Evolutionary conservation across 2,113 vertebrate species (phyloP).

Genomic region (Oncorhynchus mykiss): DNA sequence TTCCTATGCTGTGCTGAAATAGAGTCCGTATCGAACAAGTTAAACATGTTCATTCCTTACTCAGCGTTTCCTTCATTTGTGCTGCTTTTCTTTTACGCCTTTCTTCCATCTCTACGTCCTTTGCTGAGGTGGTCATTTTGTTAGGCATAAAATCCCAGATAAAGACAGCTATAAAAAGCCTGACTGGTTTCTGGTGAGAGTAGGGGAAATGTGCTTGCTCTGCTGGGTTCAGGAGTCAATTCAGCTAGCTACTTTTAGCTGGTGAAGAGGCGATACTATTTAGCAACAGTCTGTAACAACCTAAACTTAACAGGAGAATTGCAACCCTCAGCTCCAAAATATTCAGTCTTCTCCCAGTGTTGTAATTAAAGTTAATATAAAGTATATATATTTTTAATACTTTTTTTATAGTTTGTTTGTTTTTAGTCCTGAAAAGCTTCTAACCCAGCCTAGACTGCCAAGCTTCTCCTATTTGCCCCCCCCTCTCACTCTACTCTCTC

Average conservation of each 20-base stretch:
- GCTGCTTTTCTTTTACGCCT: neutral
- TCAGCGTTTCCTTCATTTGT: slow-evolving; percentile 28
- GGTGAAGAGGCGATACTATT: slow-evolving; percentile 10
- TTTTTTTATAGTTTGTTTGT: slow-evolving; percentile 1
- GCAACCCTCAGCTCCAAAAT: neutral
- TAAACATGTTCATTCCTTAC: slow-evolving; percentile 6
- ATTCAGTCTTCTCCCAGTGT: neutral
- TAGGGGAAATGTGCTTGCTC: slow-evolving; percentile 50
- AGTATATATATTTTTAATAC: too few relatives aligned
- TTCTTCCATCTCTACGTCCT: slow-evolving; percentile 33
- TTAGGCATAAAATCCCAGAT: slow-evolving; percentile 54
- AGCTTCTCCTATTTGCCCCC: neutral
- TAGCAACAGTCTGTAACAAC: neutral
- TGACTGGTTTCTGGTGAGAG: slow-evolving; percentile 47
- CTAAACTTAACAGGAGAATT: slow-evolving; percentile 5
- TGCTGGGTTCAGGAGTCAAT: slow-evolving; percentile 39
- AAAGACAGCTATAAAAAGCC: slow-evolving; percentile 60
- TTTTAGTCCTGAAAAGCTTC: neutral
- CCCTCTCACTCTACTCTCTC: too few relatives aligned
- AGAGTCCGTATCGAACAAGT: neutral
- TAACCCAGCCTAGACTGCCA: neutral
- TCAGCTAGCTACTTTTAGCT: slow-evolving; percentile 43
- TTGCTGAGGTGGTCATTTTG: slow-evolving; percentile 60
- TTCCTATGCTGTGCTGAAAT: neutral
- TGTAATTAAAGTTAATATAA: neutral